phyloP scores from a whole-genome alignment of 2,113 vertebrate species.

The Oenanthe melanoleuca region DNA sequence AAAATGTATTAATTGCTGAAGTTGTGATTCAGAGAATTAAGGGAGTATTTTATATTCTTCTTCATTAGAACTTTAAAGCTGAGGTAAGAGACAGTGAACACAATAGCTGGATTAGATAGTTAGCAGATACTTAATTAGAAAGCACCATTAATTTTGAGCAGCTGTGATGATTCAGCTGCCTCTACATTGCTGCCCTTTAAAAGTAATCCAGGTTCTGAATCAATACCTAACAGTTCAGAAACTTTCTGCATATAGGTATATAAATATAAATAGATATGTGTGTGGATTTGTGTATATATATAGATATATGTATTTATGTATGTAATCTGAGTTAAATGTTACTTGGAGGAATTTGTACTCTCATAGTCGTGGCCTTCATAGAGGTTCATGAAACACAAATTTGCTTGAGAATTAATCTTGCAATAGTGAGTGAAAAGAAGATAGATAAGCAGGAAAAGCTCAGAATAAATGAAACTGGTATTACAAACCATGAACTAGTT shows the following conservation, averaged over 20 bases:
- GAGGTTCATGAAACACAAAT: background rate
- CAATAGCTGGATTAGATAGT: background rate
- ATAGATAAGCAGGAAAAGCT: background rate
- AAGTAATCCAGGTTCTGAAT: conserved; percentile 4
- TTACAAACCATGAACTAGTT: background rate
- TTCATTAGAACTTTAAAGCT: background rate
- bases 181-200: background rate
- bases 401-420: background rate
- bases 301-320: too few species aligned
- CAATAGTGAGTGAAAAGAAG: background rate
- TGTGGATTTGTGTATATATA: background rate
- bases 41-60: background rate
- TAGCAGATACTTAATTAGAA: background rate
- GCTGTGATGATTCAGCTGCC: background rate
- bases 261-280: background rate
- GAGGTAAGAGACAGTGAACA: background rate
- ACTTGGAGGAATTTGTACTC: background rate
- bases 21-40: background rate
- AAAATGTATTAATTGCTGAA: background rate
- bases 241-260: background rate
- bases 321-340: background rate
- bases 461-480: background rate
- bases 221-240: background rate
- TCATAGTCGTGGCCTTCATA: background rate
- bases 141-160: background rate